phyloP scores from a whole-genome alignment of 92 coral and sea anemone species.

The Zoanthus sansibaricus region DNA sequence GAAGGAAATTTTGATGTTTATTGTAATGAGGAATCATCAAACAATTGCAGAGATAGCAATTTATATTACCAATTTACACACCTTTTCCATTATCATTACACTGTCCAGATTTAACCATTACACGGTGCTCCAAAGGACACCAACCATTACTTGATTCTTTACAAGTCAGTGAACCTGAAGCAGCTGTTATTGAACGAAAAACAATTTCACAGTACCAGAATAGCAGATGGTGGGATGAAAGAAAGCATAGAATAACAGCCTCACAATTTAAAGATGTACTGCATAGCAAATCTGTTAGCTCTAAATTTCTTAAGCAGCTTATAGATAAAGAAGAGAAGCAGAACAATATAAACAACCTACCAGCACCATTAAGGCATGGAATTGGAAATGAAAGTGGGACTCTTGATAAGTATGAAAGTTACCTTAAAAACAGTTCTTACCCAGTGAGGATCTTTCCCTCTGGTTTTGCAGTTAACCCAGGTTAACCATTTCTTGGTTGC shows the following conservation, averaged over 20 bases:
- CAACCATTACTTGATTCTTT: conserved; percentile 37
- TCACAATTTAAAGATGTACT: conserved; percentile 52
- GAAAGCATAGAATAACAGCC: conserved; percentile 46
- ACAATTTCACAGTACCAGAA: conserved; percentile 38
- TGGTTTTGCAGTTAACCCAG: conserved; percentile 58
- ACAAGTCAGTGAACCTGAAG: conserved; percentile 36
- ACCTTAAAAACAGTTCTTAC: conserved; percentile 46
- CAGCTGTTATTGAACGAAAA: conserved; percentile 29
- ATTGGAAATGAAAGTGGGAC: conserved; percentile 48
- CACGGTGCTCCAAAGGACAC: conserved; percentile 41
- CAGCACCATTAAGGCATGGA: conserved; percentile 56
- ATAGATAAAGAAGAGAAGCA: background rate
- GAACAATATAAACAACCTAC: conserved; percentile 1
- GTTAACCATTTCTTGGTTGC: conserved; percentile 56
- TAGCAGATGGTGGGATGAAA: conserved; percentile 43
- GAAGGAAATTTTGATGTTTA: conserved; percentile 54
- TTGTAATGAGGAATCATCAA: conserved; percentile 46
- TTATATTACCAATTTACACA: conserved; percentile 30
- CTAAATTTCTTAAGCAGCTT: no score
- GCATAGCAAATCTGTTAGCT: no score
- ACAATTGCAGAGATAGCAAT: background rate
- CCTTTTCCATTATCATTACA: conserved; percentile 39
- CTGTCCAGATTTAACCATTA: conserved; percentile 31
- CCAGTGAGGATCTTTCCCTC: conserved; percentile 54
- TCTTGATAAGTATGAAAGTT: conserved; percentile 18